Base-by-base conservation (phyloP, 2,113 vertebrate genomes). In the Glaucidium brasilianum region DNA sequence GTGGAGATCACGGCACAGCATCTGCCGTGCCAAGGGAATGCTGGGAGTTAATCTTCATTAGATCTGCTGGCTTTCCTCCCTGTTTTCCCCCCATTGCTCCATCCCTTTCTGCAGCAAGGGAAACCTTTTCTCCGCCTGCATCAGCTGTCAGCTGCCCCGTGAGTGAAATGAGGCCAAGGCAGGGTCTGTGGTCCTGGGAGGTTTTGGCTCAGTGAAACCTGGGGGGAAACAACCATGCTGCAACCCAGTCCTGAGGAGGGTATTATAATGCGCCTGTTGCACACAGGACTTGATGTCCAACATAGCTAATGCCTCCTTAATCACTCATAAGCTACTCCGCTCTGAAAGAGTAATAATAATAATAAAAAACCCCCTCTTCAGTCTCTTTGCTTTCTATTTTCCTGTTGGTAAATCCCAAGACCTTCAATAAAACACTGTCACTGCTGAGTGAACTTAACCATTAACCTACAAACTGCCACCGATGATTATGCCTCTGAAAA, bases 401-500 rank as follows among this genome's bases (percentile, higher is more conserved):
- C 34, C 92, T 71, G 25, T 67, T 92, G 8, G 78, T 52, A 94
- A 95, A 96, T 95, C 91, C 72, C 52, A 74, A 94, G 91, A 81
- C 63, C 82, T 83, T 85, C 69, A n/a, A 69, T n/a, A 37, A 90
- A 93, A 74, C 18, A 8, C 62, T 50, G 73, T 47, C 47, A 29
- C 80, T 89, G 73, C 71, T 83, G 60, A 90, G 78, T n/a, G 75
- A 96, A 90, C 78, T 88, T 94, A 84, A 85, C 93, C 27, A 49
- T 85, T 94, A 96, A 88, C 85, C 92, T 88, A 77, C 78, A 75
- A 91, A 93, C 91, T 94, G 41, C 62, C 74, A 71, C 60, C 0
- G 3, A 91, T 78, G 85, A 95, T 96, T 74, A 64, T 4, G 75
- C 12, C 81, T 93, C 95, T 96, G 94, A 96, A 97, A 97, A 97